These are phyloP conservation scores for Micrasema longulum DNA, from an alignment of 1,140 invertebrate genomes.

Conservation along the genomic window DNA sequence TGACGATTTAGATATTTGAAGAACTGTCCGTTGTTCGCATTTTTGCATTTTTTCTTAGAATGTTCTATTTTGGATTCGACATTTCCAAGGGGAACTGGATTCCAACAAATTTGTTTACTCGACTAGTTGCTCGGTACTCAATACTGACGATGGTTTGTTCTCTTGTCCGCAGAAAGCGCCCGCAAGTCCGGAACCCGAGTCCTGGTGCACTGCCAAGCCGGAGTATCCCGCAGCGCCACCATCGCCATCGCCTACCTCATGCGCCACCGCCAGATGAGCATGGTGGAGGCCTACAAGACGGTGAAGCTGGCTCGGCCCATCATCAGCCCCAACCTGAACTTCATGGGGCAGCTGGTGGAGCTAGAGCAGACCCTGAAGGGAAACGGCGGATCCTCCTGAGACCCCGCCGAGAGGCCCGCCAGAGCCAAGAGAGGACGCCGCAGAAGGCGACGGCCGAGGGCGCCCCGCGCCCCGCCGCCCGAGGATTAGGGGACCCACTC, in stretches of 20 bases:
- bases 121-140: neutral
- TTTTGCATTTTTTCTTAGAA: neutral
- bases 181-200: slow-evolving; percentile 82
- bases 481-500: slow-evolving; percentile 6
- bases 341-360: slow-evolving; percentile 94
- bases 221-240: slow-evolving; percentile 93
- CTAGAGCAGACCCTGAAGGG: slow-evolving; percentile 80
- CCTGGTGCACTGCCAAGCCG: slow-evolving; percentile 95
- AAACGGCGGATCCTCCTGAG: slow-evolving; percentile 52
- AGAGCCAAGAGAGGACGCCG: slow-evolving; percentile 10
- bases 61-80: neutral
- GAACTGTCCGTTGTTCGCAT: too few relatives aligned
- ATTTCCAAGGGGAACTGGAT: neutral
- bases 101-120: neutral
- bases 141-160: slow-evolving; percentile 46
- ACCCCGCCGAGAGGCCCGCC: neutral
- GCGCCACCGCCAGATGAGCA: slow-evolving; percentile 86
- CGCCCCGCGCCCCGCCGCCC: slow-evolving; percentile 5
- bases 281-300: slow-evolving; percentile 90
- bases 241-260: slow-evolving; percentile 96
- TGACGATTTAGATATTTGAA: neutral
- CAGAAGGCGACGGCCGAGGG: slow-evolving; percentile 3
- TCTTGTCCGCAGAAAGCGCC: slow-evolving; percentile 84
- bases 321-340: slow-evolving; percentile 97
- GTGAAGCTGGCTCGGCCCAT: slow-evolving; percentile 89